These are phyloP conservation scores for Zenarchopterus dispar DNA, from an alignment of 2,797 vertebrate species.

Conservation along the genomic window DNA sequence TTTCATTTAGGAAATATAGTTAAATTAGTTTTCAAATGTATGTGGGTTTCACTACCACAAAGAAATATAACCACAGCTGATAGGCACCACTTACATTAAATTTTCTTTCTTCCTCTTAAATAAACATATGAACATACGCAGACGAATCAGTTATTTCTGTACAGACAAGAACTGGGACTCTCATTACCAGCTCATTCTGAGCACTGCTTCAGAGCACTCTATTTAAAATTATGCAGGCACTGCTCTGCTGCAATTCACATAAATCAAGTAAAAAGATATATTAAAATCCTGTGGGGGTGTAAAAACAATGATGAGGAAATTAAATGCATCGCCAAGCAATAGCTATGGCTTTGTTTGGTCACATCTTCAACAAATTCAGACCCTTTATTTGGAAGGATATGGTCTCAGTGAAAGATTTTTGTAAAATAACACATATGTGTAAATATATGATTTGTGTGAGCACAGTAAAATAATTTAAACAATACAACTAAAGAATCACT, in stretches of 20 bases:
- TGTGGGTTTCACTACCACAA: constrained; percentile 54
- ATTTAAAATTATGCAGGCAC: constrained; percentile 56
- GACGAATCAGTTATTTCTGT: constrained; percentile 35
- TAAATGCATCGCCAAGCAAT: constrained; percentile 62
- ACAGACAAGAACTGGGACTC: constrained; percentile 53
- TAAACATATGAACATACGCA: constrained; percentile 21
- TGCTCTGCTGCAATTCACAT: constrained; percentile 58
- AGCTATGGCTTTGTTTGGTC: constrained; percentile 52
- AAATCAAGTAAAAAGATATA: constrained; percentile 62
- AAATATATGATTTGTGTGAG: constrained; percentile 4
- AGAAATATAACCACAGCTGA: constrained; percentile 62
- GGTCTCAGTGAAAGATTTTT: constrained; percentile 8
- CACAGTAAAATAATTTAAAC: constrained; percentile 6
- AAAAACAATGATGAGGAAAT: constrained; percentile 59
- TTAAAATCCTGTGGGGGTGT: constrained; percentile 50
- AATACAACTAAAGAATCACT: constrained; percentile 6
- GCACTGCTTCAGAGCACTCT: constrained; percentile 52
- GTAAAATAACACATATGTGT: constrained; percentile 12
- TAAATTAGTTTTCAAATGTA: constrained; percentile 71
- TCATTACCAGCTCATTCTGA: constrained; percentile 57
- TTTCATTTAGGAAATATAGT: constrained; percentile 65
- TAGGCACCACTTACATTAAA: constrained; percentile 73
- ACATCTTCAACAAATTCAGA: constrained; percentile 44
- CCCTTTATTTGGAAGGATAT: constrained; percentile 13
- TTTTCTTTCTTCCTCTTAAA: constrained; percentile 60